A percentile compares a stretch with the other conserved stretches of the same genome.
These are phyloP conservation scores for Clarias magur DNA, from an alignment of 2,113 vertebrate species.

Conservation along the genomic window DNA sequence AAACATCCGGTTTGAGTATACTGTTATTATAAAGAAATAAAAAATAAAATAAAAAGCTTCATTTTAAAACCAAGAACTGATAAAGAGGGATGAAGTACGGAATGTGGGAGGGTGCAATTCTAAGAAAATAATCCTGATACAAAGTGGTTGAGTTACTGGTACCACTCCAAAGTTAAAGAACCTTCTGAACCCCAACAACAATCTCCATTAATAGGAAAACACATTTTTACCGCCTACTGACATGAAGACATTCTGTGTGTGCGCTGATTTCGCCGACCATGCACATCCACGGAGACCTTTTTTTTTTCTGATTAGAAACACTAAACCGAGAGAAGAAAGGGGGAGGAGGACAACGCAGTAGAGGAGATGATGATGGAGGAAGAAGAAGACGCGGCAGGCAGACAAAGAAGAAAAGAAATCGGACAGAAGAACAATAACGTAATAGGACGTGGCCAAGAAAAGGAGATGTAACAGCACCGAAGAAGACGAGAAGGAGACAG, in stretches of 20 bases:
- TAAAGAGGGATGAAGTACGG: not conserved
- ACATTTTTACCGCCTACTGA: not conserved
- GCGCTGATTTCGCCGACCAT: not conserved
- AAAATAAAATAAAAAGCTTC: not conserved
- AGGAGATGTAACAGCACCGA: not conserved
- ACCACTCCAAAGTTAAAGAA: not conserved
- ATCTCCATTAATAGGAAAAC: not conserved
- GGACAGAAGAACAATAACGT: not conserved
- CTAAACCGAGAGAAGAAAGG: not conserved
- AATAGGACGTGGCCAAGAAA: not conserved
- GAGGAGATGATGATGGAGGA: not conserved
- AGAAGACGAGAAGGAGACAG: not conserved
- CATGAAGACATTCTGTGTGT: not conserved
- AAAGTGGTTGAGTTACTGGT: not conserved
- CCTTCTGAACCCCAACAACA: too few relatives aligned
- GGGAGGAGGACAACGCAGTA: not conserved
- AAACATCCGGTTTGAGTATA: constrained; percentile 45
- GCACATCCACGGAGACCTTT: not conserved
- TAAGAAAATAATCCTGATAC: not conserved
- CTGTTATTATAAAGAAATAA: not conserved
- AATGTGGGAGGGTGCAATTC: not conserved
- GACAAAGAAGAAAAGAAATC: constrained; percentile 23
- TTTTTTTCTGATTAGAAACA: not conserved
- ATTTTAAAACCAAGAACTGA: not conserved
- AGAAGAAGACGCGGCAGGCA: constrained; percentile 32